Evolutionary conservation across 2,113 vertebrate species (phyloP).

Genomic region (Syngnathoides biaculeatus): DNA sequence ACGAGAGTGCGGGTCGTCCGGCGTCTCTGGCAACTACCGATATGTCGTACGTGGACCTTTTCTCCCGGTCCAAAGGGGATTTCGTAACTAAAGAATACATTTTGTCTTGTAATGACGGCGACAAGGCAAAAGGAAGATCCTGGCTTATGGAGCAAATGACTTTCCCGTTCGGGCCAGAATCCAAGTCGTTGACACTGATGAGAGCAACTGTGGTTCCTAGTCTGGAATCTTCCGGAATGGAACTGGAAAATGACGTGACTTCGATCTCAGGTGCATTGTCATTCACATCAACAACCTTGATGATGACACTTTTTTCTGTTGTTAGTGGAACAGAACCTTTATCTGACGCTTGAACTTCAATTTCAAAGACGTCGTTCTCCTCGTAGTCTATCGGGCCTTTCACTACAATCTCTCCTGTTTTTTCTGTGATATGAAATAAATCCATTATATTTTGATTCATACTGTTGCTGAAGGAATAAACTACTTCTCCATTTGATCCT

Average conservation of each 20-base stretch:
- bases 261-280: constrained; percentile 64
- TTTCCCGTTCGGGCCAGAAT: too few relatives aligned
- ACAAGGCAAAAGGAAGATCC: constrained; percentile 36
- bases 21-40: too few relatives aligned
- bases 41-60: too few relatives aligned
- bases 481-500: constrained; percentile 46
- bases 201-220: constrained; percentile 39
- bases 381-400: constrained; percentile 59
- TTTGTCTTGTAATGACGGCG: constrained; percentile 34
- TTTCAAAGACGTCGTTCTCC: constrained; percentile 36
- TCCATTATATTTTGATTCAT: constrained; percentile 21
- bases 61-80: too few relatives aligned
- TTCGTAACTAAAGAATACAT: constrained; percentile 42
- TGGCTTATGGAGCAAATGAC: constrained; percentile 26
- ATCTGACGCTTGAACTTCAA: constrained; percentile 61
- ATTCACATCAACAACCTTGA: constrained; percentile 53
- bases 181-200: constrained; percentile 39
- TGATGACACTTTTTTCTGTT: constrained; percentile 41
- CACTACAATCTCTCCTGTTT: constrained; percentile 51
- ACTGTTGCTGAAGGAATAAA: constrained; percentile 58
- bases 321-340: constrained; percentile 17
- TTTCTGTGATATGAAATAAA: constrained; percentile 41
- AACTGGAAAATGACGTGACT: too few relatives aligned
- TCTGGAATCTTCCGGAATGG: constrained; percentile 42
- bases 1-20: too few relatives aligned